These are phyloP conservation scores for Pediacus dermestoides DNA, from an alignment of 2,888 invertebrate species.

Conservation along the genomic window DNA sequence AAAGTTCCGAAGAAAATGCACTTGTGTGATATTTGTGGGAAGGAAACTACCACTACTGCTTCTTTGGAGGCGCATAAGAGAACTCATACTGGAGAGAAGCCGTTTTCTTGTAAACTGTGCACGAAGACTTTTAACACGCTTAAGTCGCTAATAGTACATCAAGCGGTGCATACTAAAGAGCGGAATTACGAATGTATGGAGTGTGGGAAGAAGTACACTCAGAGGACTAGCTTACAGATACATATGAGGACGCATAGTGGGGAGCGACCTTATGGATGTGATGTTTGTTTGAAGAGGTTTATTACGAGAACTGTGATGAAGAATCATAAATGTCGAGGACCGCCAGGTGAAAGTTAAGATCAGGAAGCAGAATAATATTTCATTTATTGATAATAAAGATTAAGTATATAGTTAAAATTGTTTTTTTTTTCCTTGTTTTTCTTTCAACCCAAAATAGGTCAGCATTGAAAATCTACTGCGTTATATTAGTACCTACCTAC, in stretches of 20 bases:
- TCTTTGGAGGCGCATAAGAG: conserved; percentile 35
- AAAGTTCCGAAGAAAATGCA: conserved; percentile 15
- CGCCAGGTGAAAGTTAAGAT: too few species aligned
- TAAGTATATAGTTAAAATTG: too few species aligned
- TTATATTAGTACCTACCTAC: too few species aligned
- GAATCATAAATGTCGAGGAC: too few species aligned
- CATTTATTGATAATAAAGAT: too few species aligned
- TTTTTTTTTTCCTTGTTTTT: too few species aligned
- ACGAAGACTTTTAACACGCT: conserved; percentile 30
- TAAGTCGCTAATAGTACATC: conserved; percentile 51
- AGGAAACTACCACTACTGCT: conserved; percentile 26
- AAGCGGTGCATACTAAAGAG: conserved; percentile 4
- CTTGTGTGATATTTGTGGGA: conserved; percentile 40
- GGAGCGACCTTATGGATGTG: conserved; percentile 45
- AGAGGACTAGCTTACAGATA: conserved; percentile 49
- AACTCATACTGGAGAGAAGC: conserved; percentile 54
- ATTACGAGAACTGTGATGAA: conserved; percentile 2
- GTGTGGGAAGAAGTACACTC: conserved; percentile 51
- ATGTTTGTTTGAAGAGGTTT: conserved; percentile 9
- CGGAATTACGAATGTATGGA: conserved; percentile 5
- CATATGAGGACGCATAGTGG: conserved; percentile 54
- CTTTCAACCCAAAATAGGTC: too few species aligned
- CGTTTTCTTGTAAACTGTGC: conserved; percentile 33
- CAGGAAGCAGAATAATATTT: too few species aligned
- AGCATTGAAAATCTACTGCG: too few species aligned